A percentile compares a stretch with the other conserved stretches of the same genome.
Conservation (phyloP, 2,113 vertebrate species). For the Cheilinus undulatus region DNA sequence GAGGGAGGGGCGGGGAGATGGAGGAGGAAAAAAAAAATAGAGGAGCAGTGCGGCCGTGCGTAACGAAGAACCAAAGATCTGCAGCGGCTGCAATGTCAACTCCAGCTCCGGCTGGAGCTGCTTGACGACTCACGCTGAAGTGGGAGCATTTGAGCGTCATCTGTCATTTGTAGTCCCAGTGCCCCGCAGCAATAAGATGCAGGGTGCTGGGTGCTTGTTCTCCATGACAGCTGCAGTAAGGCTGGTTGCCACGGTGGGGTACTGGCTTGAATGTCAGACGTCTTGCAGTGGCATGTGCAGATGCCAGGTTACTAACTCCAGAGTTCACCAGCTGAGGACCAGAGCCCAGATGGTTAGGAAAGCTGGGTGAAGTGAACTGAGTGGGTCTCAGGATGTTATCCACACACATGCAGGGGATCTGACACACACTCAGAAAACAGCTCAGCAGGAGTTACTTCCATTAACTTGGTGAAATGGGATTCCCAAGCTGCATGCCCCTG, state of each 20-base stretch:
- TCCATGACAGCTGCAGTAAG: slow-evolving; percentile 66
- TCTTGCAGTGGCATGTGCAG: slow-evolving; percentile 57
- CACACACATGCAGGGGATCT: slow-evolving; percentile 30
- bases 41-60: slow-evolving; percentile 60
- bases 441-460: slow-evolving; percentile 26
- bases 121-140: slow-evolving; percentile 67
- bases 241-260: slow-evolving; percentile 61
- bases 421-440: slow-evolving; percentile 17
- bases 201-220: slow-evolving; percentile 63
- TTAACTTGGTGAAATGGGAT: slow-evolving; percentile 27
- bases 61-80: slow-evolving; percentile 70
- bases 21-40: slow-evolving; percentile 39
- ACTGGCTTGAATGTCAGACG: slow-evolving; percentile 50
- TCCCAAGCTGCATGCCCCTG: slow-evolving; percentile 25
- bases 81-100: slow-evolving; percentile 67
- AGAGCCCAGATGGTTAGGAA: slow-evolving; percentile 49
- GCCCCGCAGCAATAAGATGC: slow-evolving; percentile 63
- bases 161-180: slow-evolving; percentile 56
- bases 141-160: slow-evolving; percentile 67
- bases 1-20: slow-evolving; percentile 27
- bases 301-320: slow-evolving; percentile 51
- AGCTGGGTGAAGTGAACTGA: slow-evolving; percentile 36
- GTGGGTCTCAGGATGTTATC: slow-evolving; percentile 37
- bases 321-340: slow-evolving; percentile 67
- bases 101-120: slow-evolving; percentile 52